These are phyloP conservation scores for Bombus sylvicola DNA, from an alignment of 1,140 invertebrate species.

Conservation along the genomic window DNA sequence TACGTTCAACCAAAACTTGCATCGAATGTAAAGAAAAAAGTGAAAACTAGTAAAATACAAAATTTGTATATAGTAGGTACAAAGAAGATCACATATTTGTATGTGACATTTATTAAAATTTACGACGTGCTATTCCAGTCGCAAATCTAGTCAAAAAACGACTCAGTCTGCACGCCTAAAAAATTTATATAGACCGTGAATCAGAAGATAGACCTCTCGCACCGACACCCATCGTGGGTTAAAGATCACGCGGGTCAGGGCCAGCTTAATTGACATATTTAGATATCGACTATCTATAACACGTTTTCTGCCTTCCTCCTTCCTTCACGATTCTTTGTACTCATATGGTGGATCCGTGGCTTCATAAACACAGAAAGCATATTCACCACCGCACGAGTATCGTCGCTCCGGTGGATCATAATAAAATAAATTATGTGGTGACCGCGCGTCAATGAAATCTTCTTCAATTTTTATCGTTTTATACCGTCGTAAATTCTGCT, in stretches of 20 bases:
- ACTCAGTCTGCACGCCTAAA: not conserved
- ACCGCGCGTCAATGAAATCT: constrained; percentile 58
- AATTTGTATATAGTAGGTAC: not conserved
- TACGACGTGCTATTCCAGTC: not conserved
- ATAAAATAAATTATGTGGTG: constrained; percentile 57
- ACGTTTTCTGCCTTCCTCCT: not conserved
- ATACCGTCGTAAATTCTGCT: constrained; percentile 56
- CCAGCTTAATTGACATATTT: constrained; percentile 66
- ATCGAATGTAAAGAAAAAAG: no score
- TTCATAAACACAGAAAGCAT: not conserved
- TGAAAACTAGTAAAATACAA: not conserved
- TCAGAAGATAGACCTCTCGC: constrained; percentile 11
- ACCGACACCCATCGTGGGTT: constrained; percentile 20
- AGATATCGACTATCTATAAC: constrained; percentile 54
- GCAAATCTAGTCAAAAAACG: not conserved
- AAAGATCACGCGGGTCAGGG: constrained; percentile 57
- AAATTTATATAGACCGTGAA: constrained; percentile 37
- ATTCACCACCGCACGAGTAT: not conserved
- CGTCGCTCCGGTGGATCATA: constrained; percentile 19
- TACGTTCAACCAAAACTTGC: no score
- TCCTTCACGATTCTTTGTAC: not conserved
- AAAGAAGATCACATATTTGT: not conserved
- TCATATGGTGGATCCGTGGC: constrained; percentile 31
- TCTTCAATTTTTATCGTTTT: constrained; percentile 65
- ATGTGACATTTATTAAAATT: not conserved